Percentiles rank a stretch among this genome's conserved stretches.
Conservation (phyloP, 2,888 invertebrate genomes). For the Morinoia aosen region DNA sequence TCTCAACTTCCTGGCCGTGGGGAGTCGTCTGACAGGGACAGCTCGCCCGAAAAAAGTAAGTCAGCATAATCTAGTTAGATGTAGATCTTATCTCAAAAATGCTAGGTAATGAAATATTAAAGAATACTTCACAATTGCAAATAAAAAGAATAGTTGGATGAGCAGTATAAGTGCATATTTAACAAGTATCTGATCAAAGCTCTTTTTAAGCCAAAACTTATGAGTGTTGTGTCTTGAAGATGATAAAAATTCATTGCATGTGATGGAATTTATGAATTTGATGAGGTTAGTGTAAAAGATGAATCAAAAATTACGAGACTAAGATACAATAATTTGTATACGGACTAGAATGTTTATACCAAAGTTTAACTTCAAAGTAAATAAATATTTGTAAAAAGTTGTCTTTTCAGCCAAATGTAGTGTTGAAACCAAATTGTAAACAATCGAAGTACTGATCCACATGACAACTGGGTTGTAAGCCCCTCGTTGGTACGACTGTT, state of each 20-base stretch:
- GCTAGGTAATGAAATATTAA: not conserved
- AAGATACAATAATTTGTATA: not conserved
- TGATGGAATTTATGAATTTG: not conserved
- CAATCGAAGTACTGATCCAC: no score
- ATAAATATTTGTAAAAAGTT: no score
- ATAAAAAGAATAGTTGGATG: not conserved
- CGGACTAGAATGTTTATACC: no score
- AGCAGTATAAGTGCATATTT: not conserved
- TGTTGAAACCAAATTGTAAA: no score
- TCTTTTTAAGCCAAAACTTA: not conserved
- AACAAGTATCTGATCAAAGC: not conserved
- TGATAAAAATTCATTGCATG: not conserved
- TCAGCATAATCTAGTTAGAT: not conserved
- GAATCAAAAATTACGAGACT: not conserved
- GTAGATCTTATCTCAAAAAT: not conserved
- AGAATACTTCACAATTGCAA: no score
- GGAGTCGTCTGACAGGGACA: conserved; percentile 20
- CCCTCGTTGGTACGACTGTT: no score
- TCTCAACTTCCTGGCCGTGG: not conserved
- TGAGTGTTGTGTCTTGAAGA: not conserved
- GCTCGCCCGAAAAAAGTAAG: conserved; percentile 31
- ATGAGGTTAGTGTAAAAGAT: not conserved
- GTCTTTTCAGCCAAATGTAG: no score
- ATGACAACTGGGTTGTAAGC: no score
- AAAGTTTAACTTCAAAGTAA: no score